Percentiles rank a stretch among this genome's conserved stretches.
These are phyloP conservation scores for Ianthella basta DNA, from an alignment of 37 sponge, comb jelly and placozoan species.

Conservation along the genomic window DNA sequence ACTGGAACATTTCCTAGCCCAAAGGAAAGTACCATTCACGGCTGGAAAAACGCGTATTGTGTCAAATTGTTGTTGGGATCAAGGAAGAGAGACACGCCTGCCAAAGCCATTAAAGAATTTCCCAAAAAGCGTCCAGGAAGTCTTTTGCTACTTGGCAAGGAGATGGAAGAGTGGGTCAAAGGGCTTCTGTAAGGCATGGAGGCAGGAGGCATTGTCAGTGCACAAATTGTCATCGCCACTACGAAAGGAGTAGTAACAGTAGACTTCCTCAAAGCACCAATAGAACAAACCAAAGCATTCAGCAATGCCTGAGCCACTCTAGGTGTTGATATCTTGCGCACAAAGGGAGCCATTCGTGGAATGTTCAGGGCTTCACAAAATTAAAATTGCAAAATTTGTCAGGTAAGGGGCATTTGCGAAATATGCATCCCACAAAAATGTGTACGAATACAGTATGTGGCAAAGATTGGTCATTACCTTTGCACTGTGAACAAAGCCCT, in stretches of 20 bases:
- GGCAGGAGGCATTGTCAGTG: background rate
- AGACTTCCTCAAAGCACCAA: background rate
- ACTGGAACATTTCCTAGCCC: background rate
- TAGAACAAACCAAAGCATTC: too few species aligned
- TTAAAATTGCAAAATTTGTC: too few species aligned
- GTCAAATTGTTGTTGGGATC: background rate
- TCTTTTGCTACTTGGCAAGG: background rate
- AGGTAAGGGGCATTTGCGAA: too few species aligned
- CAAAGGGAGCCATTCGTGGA: too few species aligned
- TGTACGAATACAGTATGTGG: too few species aligned
- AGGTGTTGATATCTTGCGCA: too few species aligned
- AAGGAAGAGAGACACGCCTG: too few species aligned
- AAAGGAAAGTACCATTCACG: background rate
- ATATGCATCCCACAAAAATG: too few species aligned
- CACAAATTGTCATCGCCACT: background rate
- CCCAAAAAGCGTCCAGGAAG: background rate
- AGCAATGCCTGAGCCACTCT: too few species aligned
- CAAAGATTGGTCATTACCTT: too few species aligned
- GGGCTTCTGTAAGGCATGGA: background rate
- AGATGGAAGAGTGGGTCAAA: background rate
- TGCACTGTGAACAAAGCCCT: too few species aligned
- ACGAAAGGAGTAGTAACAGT: background rate
- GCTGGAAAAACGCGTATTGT: background rate
- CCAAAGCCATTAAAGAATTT: background rate
- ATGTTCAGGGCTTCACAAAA: too few species aligned